Evolutionary conservation across 2,888 invertebrate genomes (phyloP).

Genomic region (Drosophila meridionalis): DNA sequence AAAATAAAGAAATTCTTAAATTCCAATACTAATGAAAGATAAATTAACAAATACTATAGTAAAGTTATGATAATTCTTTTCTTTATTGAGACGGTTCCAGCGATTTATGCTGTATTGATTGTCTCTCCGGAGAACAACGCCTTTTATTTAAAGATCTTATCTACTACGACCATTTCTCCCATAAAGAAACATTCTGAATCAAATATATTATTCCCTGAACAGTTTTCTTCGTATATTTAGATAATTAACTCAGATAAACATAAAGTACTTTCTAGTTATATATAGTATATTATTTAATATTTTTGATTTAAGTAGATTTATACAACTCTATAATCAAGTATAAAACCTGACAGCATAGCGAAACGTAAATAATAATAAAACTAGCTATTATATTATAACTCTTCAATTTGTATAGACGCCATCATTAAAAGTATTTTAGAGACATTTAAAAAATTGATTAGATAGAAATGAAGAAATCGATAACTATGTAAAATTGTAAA

Average conservation of each 20-base stretch:
- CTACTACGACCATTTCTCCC: too few relatives aligned
- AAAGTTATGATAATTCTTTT: too few relatives aligned
- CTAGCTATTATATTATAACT: background rate
- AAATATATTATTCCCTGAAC: background rate
- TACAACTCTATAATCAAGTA: conserved; percentile 19
- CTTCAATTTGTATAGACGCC: conserved; percentile 2
- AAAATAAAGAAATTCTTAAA: background rate
- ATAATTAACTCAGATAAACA: background rate
- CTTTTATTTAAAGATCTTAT: too few relatives aligned
- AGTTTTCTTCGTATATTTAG: conserved; percentile 8
- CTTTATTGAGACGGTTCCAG: too few relatives aligned
- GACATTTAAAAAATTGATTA: conserved; percentile 8
- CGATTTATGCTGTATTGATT: too few relatives aligned
- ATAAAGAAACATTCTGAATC: background rate
- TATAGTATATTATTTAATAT: conserved; percentile 4
- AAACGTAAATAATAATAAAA: conserved; percentile 2
- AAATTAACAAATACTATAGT: too few relatives aligned
- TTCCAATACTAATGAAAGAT: too few relatives aligned
- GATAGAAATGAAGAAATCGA: conserved; percentile 2
- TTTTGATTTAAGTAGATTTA: conserved; percentile 31
- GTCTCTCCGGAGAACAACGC: too few relatives aligned
- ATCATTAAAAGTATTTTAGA: conserved; percentile 22
- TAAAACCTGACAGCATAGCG: conserved; percentile 14
- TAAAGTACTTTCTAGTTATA: conserved; percentile 13
- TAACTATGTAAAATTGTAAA: conserved; percentile 18